Percentiles rank a stretch among this genome's conserved stretches.
phyloP scores from a whole-genome alignment of 2,888 invertebrate genomes.

The Drosophila sordidula region DNA sequence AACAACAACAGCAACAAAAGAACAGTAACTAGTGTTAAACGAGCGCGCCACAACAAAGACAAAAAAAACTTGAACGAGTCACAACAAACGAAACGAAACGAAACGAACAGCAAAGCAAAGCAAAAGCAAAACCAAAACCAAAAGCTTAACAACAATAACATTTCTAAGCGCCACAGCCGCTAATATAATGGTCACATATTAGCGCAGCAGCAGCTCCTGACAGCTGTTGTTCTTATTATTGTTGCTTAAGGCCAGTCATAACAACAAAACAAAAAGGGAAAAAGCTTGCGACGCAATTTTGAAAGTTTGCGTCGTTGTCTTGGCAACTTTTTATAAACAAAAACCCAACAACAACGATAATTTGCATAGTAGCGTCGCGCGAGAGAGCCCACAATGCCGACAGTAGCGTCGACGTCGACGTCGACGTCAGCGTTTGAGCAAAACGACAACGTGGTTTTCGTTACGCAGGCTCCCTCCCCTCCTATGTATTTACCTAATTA shows the following conservation, averaged over 20 bases:
- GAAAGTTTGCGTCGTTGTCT: constrained; percentile 74
- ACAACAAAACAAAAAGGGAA: constrained; percentile 25
- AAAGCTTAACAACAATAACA: constrained; percentile 23
- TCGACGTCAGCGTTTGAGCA: constrained; percentile 23
- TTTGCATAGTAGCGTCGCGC: constrained; percentile 52
- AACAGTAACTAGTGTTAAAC: constrained; percentile 34
- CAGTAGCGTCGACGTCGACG: neutral
- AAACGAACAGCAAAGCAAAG: constrained; percentile 29
- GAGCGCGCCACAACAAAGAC: constrained; percentile 76
- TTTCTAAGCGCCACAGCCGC: constrained; percentile 27
- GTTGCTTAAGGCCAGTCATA: constrained; percentile 8
- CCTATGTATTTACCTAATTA: constrained; percentile 65
- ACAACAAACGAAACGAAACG: constrained; percentile 44
- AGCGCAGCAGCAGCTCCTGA: constrained; percentile 12
- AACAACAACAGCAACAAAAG: constrained; percentile 19
- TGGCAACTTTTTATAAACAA: constrained; percentile 72
- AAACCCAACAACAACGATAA: constrained; percentile 39
- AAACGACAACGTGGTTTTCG: constrained; percentile 51
- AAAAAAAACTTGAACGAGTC: constrained; percentile 38
- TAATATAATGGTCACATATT: constrained; percentile 29
- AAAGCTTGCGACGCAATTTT: constrained; percentile 75
- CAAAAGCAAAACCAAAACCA: constrained; percentile 35
- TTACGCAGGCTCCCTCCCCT: constrained; percentile 21
- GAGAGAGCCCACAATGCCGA: constrained; percentile 7
- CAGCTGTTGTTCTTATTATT: constrained; percentile 34